Evolutionary conservation across 2,888 invertebrate species (phyloP), one percentile per base, ranked within the genome.

Genomic region (Nezara viridula): DNA sequence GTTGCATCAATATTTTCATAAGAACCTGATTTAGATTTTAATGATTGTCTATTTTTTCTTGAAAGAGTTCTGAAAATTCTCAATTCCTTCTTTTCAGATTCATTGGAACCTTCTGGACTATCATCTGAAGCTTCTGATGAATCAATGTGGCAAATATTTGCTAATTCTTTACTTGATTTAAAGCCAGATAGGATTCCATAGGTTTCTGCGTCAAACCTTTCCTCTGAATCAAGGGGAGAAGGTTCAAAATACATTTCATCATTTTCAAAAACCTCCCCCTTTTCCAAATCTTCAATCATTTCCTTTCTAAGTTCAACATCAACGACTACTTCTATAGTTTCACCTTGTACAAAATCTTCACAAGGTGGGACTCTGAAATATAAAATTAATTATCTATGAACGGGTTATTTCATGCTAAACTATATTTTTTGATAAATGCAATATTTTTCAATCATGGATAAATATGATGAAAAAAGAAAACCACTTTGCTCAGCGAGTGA

Each of bases 101-200:
- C 89, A 24, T 89, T 89, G 37, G 90, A 91, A 86, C 91, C 91
- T 89, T 92, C 91, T 12, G 92, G 91, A 89, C 91, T 92, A 86
- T 92, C 91, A 86, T 97, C 97, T 12, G 96, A 96, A 21, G 95
- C 94, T 93, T 97, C 97, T 0, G 97, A 96, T 0, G 97, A 97
- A 92, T 97, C 97, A 89, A 97, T 97, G 92, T 97, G 97, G 21
- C 95, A 95, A 88, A 97, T 96, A 86, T 92, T 92, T 47, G 91
- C 90, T 27, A 91, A 90, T 90, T 92, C 92, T 89, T 91, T 91
- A 52, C 91, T 90, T 60, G 91, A 90, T 90, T 91, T 91, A 91
- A 91, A 89, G n/a, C 90, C 90, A 52, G 90, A 90, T 9, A 90
- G 52, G 40, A 90, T 90, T 19, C 90, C 90, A 21, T 90, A 89